Evolutionary conservation across 2,113 vertebrate species (phyloP).

Genomic region (Eublepharis macularius): DNA sequence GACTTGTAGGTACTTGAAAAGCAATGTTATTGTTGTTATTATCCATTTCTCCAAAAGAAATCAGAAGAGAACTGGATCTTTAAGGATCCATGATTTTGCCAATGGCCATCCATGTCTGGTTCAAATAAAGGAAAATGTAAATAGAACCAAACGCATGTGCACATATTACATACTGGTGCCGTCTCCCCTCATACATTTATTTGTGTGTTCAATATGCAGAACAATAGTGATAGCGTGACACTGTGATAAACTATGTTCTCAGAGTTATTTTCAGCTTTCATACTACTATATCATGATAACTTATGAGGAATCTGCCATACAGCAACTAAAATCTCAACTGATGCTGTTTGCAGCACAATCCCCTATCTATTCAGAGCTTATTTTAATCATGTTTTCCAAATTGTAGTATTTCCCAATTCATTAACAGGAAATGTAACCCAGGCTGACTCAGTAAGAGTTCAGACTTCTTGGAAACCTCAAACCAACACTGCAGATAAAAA

Average conservation of each 20-base stretch:
- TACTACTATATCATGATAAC: background rate
- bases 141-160: background rate
- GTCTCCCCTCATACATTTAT: background rate
- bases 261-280: background rate
- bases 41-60: background rate
- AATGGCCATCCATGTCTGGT: background rate
- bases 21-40: no score
- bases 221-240: background rate
- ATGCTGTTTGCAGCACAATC: background rate
- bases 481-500: constrained; percentile 5
- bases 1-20: background rate
- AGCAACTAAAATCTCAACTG: background rate
- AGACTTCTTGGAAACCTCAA: constrained; percentile 10
- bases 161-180: background rate
- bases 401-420: background rate
- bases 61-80: no score
- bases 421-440: background rate
- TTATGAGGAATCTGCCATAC: background rate
- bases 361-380: background rate
- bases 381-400: background rate
- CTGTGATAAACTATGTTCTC: background rate
- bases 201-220: background rate
- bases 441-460: background rate
- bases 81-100: background rate
- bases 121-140: background rate